Percentiles rank a stretch among this genome's conserved stretches.
These are phyloP conservation scores for Novumbra hubbsi DNA, from an alignment of 2,797 vertebrate species.

Conservation along the genomic window DNA sequence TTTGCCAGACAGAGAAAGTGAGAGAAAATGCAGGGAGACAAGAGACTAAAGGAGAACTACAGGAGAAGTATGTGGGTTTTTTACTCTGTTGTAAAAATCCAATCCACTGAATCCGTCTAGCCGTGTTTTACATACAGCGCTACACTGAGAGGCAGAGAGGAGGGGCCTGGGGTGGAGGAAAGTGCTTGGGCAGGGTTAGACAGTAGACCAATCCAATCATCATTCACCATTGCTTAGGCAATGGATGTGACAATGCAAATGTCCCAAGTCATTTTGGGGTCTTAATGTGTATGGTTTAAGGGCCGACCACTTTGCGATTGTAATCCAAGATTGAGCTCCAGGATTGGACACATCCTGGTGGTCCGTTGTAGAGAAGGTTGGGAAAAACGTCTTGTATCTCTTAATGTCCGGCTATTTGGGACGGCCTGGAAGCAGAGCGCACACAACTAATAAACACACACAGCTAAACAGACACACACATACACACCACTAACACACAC, in stretches of 20 bases:
- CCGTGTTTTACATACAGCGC: slow-evolving; percentile 40
- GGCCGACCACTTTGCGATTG: no score
- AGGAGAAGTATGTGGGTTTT: neutral
- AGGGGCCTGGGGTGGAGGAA: neutral
- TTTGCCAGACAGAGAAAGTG: neutral
- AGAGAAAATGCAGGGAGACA: neutral
- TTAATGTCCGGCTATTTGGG: slow-evolving; percentile 37
- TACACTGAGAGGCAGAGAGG: neutral
- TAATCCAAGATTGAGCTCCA: neutral
- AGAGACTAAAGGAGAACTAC: neutral
- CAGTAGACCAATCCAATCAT: no score
- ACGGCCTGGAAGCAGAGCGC: slow-evolving; percentile 30
- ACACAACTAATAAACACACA: no score
- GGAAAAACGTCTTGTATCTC: slow-evolving; percentile 39
- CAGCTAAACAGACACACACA: neutral
- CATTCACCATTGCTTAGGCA: no score
- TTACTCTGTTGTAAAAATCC: slow-evolving; percentile 2
- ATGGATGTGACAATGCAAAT: no score
- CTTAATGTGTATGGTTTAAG: no score
- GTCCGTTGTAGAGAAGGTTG: slow-evolving; percentile 51
- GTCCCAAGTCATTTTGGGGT: no score
- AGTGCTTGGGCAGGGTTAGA: neutral
- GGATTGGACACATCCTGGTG: slow-evolving; percentile 59
- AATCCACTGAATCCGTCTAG: neutral
- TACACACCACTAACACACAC: neutral